Evolutionary conservation across 2,888 invertebrate species (phyloP).

Genomic region (Caenorhabditis becei): DNA sequence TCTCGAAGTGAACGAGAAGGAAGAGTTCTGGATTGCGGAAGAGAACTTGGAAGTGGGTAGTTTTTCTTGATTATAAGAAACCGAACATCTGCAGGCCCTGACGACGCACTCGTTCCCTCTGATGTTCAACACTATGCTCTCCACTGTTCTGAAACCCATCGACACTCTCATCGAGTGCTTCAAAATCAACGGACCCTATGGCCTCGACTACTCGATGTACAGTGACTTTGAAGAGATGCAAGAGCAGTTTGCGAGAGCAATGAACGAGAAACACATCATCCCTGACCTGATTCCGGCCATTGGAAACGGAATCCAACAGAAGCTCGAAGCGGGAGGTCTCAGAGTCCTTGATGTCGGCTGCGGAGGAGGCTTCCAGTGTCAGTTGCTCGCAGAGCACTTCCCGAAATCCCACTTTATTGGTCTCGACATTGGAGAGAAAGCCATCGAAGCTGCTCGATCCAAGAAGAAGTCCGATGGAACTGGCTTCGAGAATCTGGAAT

Average conservation of each 20-base stretch:
- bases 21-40: constrained; percentile 69
- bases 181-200: constrained; percentile 69
- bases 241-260: constrained; percentile 59
- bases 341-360: constrained; percentile 71
- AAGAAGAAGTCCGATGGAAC: constrained; percentile 21
- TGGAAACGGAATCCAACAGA: constrained; percentile 30
- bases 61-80: constrained; percentile 9
- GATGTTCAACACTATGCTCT: constrained; percentile 46
- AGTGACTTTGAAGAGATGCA: constrained; percentile 69
- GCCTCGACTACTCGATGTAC: constrained; percentile 70
- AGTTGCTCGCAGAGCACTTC: constrained; percentile 65
- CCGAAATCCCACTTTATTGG: constrained; percentile 72
- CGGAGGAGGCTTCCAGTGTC: constrained; percentile 41
- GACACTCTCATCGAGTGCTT: constrained; percentile 64
- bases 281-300: constrained; percentile 66
- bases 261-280: constrained; percentile 70
- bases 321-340: constrained; percentile 29
- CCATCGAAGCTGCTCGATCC: constrained; percentile 61
- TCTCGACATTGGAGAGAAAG: constrained; percentile 71
- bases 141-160: constrained; percentile 55
- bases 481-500: constrained; percentile 66
- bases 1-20: constrained; percentile 66
- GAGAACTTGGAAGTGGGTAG: constrained; percentile 59
- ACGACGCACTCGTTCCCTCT: constrained; percentile 40
- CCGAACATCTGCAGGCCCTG: constrained; percentile 26